Base-by-base conservation (phyloP, 2,888 invertebrate genomes). In the Diadegma fenestrale region DNA sequence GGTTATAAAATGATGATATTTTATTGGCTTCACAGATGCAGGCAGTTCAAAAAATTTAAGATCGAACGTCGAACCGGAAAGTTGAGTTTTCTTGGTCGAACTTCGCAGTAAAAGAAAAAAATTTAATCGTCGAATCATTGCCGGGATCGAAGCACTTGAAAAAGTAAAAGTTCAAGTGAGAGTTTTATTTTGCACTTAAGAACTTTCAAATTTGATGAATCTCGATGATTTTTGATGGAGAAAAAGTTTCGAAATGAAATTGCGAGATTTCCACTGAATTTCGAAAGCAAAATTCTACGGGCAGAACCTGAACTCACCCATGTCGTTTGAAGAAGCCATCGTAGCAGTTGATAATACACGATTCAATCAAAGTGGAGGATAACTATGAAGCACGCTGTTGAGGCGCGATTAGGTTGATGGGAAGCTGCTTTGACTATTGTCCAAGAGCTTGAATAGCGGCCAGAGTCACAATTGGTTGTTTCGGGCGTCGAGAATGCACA, bases 381-480 rank as follows among this genome's bases (percentile, higher is more conserved):
- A 26, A 5, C 37, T 33, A 63, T 37, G 69, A 37, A 41, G 17
- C 37, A 77, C n/a, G 51, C 77, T 84, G 80, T 66, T 37, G 37
- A 19, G 54, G 61, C 19, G 48, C 72, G 80, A 84, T 84, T 80
- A 84, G 72, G 41, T 58, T 45, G 48, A 6, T 22, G 45, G 45
- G 7, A 19, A 69, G 43, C 37, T 54, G 54, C 5, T n/a, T 43
- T 26, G 6, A 54, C 61, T 64, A 85, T 79, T 82, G 78, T 79
- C 26, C 30, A 14, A 10, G 26, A 17, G 69, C 58, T 75, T 85
- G 63, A 79, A 85, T 76, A 45, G 30, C 26, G 63, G 51, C 33
- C 10, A 19, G 51, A 51, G 12, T 19, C 17, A 75, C 54, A 63
- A 63, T 71, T 69, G 61, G 33, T 37, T 69, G 37, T 68, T 71